Evolutionary conservation across 2,888 invertebrate genomes (phyloP), one percentile per base, ranked within the genome.

Genomic region (Lymantria monacha): DNA sequence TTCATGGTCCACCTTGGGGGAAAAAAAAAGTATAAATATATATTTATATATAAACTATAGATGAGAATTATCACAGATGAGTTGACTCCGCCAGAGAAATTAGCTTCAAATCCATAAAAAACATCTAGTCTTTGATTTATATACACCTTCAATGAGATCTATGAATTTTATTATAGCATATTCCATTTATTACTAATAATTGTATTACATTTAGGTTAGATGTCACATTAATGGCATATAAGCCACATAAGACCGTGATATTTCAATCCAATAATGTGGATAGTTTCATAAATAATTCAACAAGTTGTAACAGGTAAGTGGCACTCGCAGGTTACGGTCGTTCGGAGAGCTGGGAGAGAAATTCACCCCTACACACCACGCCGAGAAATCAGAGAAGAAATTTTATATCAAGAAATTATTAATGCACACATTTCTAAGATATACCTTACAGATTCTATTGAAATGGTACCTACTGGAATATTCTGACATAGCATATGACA

Each of bases 221-320:
- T 47, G 57, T 59, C 60, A 61, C 64, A 66, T 63, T 73, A 76
- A 79, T 74, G 38, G 15, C 55, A 66, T 76, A 74, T 69, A 78
- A 76, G 70, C 69, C 64, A 54, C 63, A 60, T 65, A 63, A 66
- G 65, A 71, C 70, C 66, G 69, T 72, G 70, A 81, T 87, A 85
- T 87, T 85, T 83, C 84, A 85, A 87, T 87, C 87, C 85, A 86
- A 86, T 87, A 87, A 85, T 81, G 79, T 66, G 77, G 83, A 85
- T 86, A 88, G 85, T 87, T 79, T 81, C 73, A 86, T 91, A 86
- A 89, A 91, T 88, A 85, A 89, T 91, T 88, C 87, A 89, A 78
- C 76, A 79, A 81, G 82, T 79, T 84, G 87, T 87, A 87, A 87
- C 87, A 81, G 83, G 87, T 89, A 90, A 90, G 88, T 86, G 88